phyloP scores from a whole-genome alignment of 2,797 vertebrate genomes.

The Cuculus canorus region DNA sequence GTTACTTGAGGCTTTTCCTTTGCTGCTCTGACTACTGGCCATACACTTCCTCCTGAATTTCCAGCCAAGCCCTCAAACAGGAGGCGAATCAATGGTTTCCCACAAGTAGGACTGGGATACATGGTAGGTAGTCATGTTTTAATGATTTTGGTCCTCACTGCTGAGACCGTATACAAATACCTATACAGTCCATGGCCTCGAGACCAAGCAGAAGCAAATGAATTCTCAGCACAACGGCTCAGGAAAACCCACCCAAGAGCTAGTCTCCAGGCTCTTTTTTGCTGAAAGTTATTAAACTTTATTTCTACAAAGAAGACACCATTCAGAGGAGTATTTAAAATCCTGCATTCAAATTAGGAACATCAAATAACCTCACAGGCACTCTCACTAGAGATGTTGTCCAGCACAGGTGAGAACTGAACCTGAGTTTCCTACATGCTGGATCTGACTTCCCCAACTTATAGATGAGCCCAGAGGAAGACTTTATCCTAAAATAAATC shows the following conservation, averaged over 20 bases:
- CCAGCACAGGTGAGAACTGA: not conserved
- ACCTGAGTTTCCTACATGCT: not conserved
- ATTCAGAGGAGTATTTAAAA: not conserved
- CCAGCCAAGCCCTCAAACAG: not conserved
- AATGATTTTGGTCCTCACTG: not conserved
- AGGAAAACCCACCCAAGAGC: not conserved
- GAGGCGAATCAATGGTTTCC: not conserved
- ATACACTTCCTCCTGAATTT: not conserved
- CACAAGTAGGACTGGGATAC: not conserved
- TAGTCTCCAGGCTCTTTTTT: not conserved
- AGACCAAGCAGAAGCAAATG: not conserved
- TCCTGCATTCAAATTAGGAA: not conserved
- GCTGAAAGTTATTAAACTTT: not conserved
- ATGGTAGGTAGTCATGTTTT: not conserved
- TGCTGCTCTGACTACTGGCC: not conserved
- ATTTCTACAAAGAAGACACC: not conserved
- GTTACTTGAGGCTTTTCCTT: not conserved
- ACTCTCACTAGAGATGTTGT: not conserved
- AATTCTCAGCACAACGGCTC: not conserved
- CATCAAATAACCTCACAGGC: not conserved
- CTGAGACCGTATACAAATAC: not conserved
- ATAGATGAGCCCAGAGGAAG: not conserved
- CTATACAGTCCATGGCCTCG: rapidly evolving
- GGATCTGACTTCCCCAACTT: not conserved
- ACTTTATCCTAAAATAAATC: not conserved